Evolutionary conservation across 2,113 vertebrate species (phyloP), one percentile per base, ranked within the genome.

Genomic region (Grantiella picta): DNA sequence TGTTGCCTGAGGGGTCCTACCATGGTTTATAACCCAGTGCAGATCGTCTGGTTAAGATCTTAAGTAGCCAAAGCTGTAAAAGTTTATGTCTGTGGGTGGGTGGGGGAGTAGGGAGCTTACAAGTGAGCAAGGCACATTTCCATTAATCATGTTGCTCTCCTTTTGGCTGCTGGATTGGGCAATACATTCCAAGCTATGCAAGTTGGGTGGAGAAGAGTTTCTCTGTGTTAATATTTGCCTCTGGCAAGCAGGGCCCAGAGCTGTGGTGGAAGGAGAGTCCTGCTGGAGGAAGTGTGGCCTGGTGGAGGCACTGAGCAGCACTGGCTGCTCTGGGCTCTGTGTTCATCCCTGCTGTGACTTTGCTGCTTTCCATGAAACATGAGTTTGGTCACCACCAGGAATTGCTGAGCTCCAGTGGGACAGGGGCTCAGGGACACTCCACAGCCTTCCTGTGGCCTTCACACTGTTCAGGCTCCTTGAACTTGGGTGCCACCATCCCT

Each of bases 1-100:
- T 33, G 13, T 86, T 97, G 95, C 95, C 95, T 38, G 75, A 94
- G 96, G 96, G 95, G 90, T 93, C 95, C 92, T 94, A 36, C 93
- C 44, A 21, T 69, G 64, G 93, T 96, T 97, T 97, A 96, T 94
- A 97, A 96, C 92, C 95, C 77, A 7, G 12, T 5, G 7, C 92
- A 89, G 92, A 88, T 31, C n/a, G 10, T 94, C 93, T 97, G 82
- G 42, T 60, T 92, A 82, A 92, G 83, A 94, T 91, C 96, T 96
- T 91, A 94, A 96, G 92, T 89, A 96, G 94, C 94, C 86, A 95
- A 82, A 83, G 82, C 57, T 17, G 80, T 91, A 91, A 84, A 92
- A 87, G 94, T 96, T 95, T 89, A 90, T 94, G 71, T 87, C 42
- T 75, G 9, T 79, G 59, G 23, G 89, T 83, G 44, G n/a, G 87